phyloP scores from a whole-genome alignment of 2,113 vertebrate species.

The Oxyruncus cristatus region DNA sequence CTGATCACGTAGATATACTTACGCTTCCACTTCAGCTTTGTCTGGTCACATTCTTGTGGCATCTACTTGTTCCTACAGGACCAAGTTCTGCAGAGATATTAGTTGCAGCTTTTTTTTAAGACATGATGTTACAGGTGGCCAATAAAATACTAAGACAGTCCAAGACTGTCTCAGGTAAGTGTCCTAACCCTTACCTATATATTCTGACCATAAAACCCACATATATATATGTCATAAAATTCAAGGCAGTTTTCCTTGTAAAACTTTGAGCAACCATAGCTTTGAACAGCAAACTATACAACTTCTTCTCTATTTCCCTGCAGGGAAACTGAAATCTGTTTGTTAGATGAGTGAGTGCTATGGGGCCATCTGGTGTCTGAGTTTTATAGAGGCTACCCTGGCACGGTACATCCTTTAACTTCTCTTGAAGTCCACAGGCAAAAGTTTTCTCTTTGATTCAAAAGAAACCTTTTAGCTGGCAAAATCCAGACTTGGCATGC shows the following conservation, averaged over 20 bases:
- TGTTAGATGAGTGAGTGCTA: background rate
- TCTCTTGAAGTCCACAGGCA: background rate
- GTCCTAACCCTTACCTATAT: background rate
- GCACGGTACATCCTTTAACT: background rate
- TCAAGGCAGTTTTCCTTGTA: background rate
- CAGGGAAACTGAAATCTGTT: background rate
- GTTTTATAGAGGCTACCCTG: background rate
- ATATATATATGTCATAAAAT: background rate
- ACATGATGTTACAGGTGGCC: background rate
- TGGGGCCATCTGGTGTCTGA: conserved; percentile 8
- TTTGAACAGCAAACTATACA: background rate
- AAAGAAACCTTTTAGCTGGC: background rate
- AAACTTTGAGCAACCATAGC: background rate
- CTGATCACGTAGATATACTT: background rate
- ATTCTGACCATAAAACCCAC: too few relatives aligned
- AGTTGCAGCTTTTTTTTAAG: background rate
- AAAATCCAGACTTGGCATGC: background rate
- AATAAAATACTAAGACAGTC: background rate
- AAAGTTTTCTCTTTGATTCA: background rate
- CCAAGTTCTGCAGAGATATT: background rate
- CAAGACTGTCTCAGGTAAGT: background rate
- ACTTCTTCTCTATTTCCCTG: background rate
- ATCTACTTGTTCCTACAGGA: background rate
- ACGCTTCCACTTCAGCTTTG: background rate
- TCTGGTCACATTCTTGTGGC: background rate